Base-by-base conservation (phyloP, 2,113 vertebrate genomes). In the Lycaon pictus region DNA sequence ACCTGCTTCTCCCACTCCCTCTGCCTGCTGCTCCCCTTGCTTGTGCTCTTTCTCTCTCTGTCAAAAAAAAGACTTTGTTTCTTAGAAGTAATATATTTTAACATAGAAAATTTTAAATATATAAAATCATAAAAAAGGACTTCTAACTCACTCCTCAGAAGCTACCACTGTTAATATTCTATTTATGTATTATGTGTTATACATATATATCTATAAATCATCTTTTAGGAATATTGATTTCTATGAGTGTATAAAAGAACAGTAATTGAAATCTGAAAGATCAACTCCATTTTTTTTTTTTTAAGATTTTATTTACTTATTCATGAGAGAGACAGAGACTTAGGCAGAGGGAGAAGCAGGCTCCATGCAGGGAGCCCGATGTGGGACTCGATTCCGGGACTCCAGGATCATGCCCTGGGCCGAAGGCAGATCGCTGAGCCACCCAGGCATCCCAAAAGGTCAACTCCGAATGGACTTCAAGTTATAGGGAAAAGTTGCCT, bases 211-310 rank as follows among this genome's bases (percentile, higher is more conserved):
- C 53, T 27, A 80, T 2, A 53, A 60, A 37, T 88, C 9, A 65
- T 93, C 58, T 94, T 96, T 96, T 74, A 94, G 65, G 90, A 77
- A 35, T 86, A 85, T 19, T 93, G 51, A 92, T 5, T 88, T 95
- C 55, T 72, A 6, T 25, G 22, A 74, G 48, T 81, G 10, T 92
- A 85, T 69, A 96, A 56, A 55, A 74, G 76, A 74, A 71, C 20
- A 27, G 43, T 76, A 11, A 93, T 88, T 96, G 77, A 76, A 97
- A 97, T 62, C 76, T 32, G 55, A 62, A 86, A 77, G 35, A 89
- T 82, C 22, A 62, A 23, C 22, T 88, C 58, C 11, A 6, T 6
- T 43, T 43, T 43, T 43, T 43, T 43, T 43, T 43, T 43, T 43
- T 43, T 43, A 43, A 43, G 43, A 43, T 43, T 43, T 43, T 43